These are phyloP conservation scores for Hydractinia symbiolongicarpus DNA, from an alignment of 30 jellyfish, hydroid and myxozoan genomes.

Conservation along the genomic window DNA sequence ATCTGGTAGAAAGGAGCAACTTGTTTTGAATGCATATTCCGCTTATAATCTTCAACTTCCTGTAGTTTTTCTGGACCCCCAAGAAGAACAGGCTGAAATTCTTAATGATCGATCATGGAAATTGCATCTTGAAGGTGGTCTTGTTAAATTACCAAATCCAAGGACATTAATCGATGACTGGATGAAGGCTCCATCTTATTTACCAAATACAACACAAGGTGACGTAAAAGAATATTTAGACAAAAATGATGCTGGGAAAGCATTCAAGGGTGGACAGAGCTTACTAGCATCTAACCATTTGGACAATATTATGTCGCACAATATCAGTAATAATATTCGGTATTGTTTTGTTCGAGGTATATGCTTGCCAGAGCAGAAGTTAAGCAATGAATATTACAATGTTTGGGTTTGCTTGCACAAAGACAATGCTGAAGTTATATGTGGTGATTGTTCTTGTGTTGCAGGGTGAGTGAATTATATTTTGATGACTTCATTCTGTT, in stretches of 20 bases:
- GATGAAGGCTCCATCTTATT: neutral
- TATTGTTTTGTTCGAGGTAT: constrained; percentile 44
- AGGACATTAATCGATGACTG: constrained; percentile 1
- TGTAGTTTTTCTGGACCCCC: neutral
- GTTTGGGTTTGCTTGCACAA: constrained; percentile 44
- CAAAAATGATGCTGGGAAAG: constrained; percentile 21
- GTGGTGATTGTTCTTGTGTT: neutral
- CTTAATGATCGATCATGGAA: neutral
- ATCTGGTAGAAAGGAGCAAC: neutral
- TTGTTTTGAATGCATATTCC: neutral
- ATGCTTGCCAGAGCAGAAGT: too few relatives aligned
- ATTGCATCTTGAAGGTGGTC: neutral
- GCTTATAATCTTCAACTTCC: neutral
- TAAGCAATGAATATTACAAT: constrained; percentile 30
- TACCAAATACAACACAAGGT: neutral
- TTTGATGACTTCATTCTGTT: too few relatives aligned
- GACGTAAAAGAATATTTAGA: neutral
- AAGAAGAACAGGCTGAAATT: neutral
- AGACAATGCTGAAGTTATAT: neutral
- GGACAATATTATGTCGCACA: constrained; percentile 7
- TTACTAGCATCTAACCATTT: constrained; percentile 35
- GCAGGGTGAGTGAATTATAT: constrained; percentile 15
- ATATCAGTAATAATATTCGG: neutral
- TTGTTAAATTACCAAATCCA: neutral
- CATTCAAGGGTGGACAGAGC: constrained; percentile 38